Percentiles rank a stretch among this genome's conserved stretches.
Conservation (phyloP, 2,888 invertebrate genomes). For the Cosmopolites sordidus region DNA sequence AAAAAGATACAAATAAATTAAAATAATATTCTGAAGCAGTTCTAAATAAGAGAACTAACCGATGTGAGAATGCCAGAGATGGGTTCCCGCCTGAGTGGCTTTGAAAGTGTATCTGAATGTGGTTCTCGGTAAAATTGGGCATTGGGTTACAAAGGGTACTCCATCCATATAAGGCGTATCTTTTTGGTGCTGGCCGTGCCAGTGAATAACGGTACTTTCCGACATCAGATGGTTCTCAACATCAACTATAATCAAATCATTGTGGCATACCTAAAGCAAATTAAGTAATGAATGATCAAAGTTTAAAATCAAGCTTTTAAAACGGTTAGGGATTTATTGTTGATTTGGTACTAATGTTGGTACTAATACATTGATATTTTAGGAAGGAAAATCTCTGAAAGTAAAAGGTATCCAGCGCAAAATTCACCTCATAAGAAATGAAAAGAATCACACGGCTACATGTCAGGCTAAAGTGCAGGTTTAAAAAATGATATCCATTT, state of each 20-base stretch:
- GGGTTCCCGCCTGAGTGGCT: conserved; percentile 72
- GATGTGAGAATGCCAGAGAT: conserved; percentile 80
- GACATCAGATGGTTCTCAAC: conserved; percentile 74
- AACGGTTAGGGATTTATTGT: too few relatives aligned
- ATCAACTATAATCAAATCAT: conserved; percentile 79
- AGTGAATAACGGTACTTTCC: conserved; percentile 83
- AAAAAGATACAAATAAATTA: neutral
- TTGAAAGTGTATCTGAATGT: conserved; percentile 72
- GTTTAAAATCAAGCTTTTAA: too few relatives aligned
- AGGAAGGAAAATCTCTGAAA: too few relatives aligned
- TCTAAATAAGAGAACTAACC: conserved; percentile 42
- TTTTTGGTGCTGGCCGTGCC: conserved; percentile 85
- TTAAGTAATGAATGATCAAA: too few relatives aligned
- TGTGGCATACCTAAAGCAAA: conserved; percentile 67
- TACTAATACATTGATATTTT: too few relatives aligned
- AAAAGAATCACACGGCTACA: too few relatives aligned
- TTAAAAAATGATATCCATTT: too few relatives aligned
- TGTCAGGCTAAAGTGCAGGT: too few relatives aligned
- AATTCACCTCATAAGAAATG: too few relatives aligned
- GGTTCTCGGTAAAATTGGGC: conserved; percentile 71
- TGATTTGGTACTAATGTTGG: too few relatives aligned
- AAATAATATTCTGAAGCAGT: neutral
- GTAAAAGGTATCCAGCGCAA: too few relatives aligned
- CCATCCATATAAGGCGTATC: conserved; percentile 85
- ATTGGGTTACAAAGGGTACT: conserved; percentile 80